phyloP scores from a whole-genome alignment of 2,797 vertebrate species.

The Pteropus rufus region DNA sequence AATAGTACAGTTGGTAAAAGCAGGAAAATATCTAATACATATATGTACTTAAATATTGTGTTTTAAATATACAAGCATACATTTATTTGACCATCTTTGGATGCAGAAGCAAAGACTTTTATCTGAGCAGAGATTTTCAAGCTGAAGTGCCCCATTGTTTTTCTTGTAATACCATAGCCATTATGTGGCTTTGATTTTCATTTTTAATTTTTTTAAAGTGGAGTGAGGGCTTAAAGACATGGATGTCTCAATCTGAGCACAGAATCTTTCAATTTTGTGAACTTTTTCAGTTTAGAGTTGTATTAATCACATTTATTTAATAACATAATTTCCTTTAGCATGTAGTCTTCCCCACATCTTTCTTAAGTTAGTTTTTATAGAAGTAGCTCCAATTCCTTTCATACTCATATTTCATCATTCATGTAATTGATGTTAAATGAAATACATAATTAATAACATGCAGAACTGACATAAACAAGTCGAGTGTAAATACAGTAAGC shows the following conservation, averaged over 20 bases:
- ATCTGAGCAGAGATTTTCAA: not conserved
- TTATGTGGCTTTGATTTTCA: not conserved
- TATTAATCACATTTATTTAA: not conserved
- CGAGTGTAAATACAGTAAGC: not conserved
- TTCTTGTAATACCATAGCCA: not conserved
- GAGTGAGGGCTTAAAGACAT: not conserved
- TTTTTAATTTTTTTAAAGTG: not conserved
- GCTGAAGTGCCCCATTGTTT: not conserved
- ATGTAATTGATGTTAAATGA: not conserved
- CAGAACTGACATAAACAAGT: not conserved
- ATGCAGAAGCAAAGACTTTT: not conserved
- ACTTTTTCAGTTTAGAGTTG: not conserved
- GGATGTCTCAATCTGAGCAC: not conserved
- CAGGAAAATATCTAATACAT: not conserved
- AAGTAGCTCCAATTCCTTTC: not conserved
- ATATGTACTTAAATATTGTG: not conserved
- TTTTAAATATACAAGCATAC: not conserved
- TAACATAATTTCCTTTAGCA: not conserved
- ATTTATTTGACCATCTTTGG: not conserved
- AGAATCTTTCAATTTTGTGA: not conserved
- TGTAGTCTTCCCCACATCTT: not conserved
- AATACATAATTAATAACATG: not conserved
- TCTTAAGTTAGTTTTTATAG: not conserved
- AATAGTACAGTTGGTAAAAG: not conserved
- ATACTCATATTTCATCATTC: not conserved